phyloP scores from a whole-genome alignment of 2,797 vertebrate genomes.

The Peromyscus attwateri region DNA sequence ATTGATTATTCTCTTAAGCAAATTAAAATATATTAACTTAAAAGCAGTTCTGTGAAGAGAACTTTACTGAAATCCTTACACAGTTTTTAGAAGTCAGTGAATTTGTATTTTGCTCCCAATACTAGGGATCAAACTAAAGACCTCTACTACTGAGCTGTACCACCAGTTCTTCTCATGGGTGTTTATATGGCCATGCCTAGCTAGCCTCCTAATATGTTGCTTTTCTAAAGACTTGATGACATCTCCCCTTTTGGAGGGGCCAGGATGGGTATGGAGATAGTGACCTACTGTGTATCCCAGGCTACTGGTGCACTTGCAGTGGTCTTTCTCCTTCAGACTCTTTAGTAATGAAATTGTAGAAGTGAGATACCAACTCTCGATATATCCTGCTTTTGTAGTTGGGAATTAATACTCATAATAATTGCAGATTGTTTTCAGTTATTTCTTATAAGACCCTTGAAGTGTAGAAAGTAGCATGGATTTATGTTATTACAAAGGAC shows the following conservation, averaged over 20 bases:
- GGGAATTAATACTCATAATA: background rate
- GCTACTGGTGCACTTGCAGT: background rate
- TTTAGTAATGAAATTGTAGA: background rate
- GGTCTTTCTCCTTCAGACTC: background rate
- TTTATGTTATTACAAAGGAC: background rate
- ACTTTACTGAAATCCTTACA: constrained; percentile 4
- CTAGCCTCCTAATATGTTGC: background rate
- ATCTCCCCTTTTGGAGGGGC: background rate
- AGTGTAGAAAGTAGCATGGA: background rate
- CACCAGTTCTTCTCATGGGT: background rate
- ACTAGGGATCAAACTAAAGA: background rate
- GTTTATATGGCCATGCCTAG: no score
- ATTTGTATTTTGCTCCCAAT: background rate
- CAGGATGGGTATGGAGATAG: background rate
- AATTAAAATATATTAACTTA: constrained; percentile 68
- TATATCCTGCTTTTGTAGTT: background rate
- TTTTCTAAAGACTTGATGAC: background rate
- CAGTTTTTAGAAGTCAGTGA: constrained; percentile 4
- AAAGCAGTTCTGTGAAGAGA: constrained; percentile 42
- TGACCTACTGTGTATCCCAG: background rate
- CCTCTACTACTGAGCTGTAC: background rate
- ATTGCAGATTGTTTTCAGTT: background rate
- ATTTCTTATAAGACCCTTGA: background rate
- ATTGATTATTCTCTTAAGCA: constrained; percentile 11
- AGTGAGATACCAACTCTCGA: background rate